Percentiles rank a stretch among this genome's conserved stretches.
Evolutionary conservation across 2,797 vertebrate genomes (phyloP).

Genomic region (Falco biarmicus): DNA sequence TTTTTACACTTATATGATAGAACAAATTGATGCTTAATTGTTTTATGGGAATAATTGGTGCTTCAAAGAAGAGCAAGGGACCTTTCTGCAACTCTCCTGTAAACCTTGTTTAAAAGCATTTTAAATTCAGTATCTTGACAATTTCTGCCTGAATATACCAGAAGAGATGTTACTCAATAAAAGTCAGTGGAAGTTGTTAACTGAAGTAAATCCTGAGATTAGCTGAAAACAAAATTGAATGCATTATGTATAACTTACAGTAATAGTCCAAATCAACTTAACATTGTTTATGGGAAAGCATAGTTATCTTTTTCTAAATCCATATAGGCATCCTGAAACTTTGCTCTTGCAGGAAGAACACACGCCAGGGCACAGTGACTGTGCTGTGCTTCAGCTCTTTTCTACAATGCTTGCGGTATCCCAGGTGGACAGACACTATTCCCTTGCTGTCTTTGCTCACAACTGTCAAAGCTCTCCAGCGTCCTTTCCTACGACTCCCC

Average conservation of each 20-base stretch:
- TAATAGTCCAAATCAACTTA: neutral
- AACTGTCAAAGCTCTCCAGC: neutral
- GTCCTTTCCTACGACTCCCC: neutral
- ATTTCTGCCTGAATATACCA: neutral
- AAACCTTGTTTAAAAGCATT: constrained; percentile 16
- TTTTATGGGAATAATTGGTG: neutral
- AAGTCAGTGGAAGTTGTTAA: neutral
- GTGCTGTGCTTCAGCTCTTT: neutral
- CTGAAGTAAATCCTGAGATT: neutral
- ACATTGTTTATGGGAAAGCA: neutral
- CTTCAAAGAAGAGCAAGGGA: neutral
- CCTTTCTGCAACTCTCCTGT: neutral
- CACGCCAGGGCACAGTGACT: rapidly evolving
- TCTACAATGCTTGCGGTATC: neutral
- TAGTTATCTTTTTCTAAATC: neutral
- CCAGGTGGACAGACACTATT: neutral
- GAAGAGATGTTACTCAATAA: neutral
- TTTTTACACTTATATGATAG: neutral
- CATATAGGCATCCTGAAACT: neutral
- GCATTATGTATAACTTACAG: neutral
- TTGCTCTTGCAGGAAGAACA: neutral
- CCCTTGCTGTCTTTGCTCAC: neutral
- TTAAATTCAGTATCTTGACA: neutral
- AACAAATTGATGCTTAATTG: neutral
- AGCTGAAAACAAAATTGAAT: neutral